phyloP scores from a whole-genome alignment of 1,140 invertebrate species.

The Trissolcus basalis region DNA sequence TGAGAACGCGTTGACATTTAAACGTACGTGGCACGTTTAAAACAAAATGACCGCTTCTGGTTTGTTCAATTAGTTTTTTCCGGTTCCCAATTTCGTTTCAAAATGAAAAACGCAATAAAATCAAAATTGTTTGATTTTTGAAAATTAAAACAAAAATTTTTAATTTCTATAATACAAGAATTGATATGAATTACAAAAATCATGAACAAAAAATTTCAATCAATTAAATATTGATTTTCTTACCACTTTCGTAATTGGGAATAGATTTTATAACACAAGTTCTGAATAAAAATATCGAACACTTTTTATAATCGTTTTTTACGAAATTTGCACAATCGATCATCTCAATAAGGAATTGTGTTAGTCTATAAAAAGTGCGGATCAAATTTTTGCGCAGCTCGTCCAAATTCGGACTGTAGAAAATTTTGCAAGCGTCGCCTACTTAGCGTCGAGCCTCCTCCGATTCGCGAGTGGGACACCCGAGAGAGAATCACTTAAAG shows the following conservation, averaged over 20 bases:
- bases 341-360: neutral
- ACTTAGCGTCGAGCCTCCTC: neutral
- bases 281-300: too few species aligned
- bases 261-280: too few species aligned
- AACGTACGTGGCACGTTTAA: slow-evolving; percentile 24
- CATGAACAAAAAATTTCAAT: too few species aligned
- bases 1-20: slow-evolving; percentile 58
- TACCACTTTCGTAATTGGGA: too few species aligned
- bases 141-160: too few species aligned
- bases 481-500: slow-evolving; percentile 1
- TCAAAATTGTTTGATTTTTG: too few species aligned
- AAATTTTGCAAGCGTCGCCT: slow-evolving; percentile 18
- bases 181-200: too few species aligned
- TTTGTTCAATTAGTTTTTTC: slow-evolving; percentile 17
- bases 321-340: too few species aligned
- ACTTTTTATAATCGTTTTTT: too few species aligned
- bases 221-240: too few species aligned
- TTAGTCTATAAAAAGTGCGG: slow-evolving; percentile 4
- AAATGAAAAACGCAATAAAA: too few species aligned
- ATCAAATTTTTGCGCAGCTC: neutral
- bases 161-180: too few species aligned
- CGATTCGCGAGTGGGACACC: slow-evolving; percentile 2
- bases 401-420: slow-evolving; percentile 15
- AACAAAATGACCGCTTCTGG: slow-evolving; percentile 39
- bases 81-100: neutral